phyloP scores from a whole-genome alignment of 2,113 vertebrate species.

The Pitta sordida region DNA sequence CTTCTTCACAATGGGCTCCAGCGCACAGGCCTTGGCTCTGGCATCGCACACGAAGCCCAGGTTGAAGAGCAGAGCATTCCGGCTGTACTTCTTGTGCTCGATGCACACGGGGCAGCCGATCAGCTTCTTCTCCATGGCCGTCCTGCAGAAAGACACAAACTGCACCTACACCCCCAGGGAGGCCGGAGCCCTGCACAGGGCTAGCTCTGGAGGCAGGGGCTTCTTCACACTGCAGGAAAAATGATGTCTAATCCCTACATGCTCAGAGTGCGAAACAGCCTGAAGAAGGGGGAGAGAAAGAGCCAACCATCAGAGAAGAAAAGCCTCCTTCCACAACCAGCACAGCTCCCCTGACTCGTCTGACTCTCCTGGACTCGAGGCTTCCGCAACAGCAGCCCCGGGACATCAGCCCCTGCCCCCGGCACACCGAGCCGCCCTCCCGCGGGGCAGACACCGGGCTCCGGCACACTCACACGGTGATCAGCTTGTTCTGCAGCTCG shows the following conservation, averaged over 20 bases:
- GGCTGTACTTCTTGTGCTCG: slow-evolving; percentile 96
- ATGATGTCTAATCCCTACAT: background rate
- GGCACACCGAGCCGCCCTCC: background rate
- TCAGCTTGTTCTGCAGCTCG: slow-evolving; percentile 97
- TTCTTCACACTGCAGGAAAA: background rate
- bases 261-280: background rate
- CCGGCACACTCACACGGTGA: slow-evolving; percentile 93
- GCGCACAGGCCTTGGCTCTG: slow-evolving; percentile 89
- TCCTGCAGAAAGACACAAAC: slow-evolving; percentile 66
- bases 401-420: accelerated
- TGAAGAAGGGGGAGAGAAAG: background rate
- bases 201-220: accelerated
- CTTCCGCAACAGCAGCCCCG: accelerated
- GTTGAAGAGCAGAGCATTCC: slow-evolving; percentile 96
- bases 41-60: slow-evolving; percentile 94
- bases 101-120: slow-evolving; percentile 98
- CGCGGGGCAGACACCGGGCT: too few species aligned
- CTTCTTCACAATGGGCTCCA: slow-evolving; percentile 97
- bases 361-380: background rate
- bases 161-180: accelerated
- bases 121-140: slow-evolving; percentile 97
- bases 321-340: background rate
- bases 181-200: accelerated
- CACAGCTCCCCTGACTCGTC: background rate
- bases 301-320: background rate